A percentile compares a stretch with the other conserved stretches of the same genome.
These are phyloP conservation scores for Chionoecetes opilio DNA, from an alignment of 1,140 invertebrate genomes.

Conservation along the genomic window DNA sequence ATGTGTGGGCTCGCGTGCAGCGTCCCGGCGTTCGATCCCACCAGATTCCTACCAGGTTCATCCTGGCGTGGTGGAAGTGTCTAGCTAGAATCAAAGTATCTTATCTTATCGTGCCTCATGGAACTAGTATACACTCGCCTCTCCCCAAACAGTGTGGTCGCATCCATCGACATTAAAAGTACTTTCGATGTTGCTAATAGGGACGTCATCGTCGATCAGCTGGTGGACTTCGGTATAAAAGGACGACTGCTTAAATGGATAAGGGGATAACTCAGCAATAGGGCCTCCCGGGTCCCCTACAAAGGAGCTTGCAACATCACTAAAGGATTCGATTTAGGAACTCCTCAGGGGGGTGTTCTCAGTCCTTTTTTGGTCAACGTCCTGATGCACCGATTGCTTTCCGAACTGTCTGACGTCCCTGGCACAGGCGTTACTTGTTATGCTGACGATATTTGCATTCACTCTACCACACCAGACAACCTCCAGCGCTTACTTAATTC, in stretches of 20 bases:
- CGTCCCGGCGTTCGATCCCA: too few relatives aligned
- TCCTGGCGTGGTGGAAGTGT: too few relatives aligned
- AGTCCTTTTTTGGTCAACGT: background rate
- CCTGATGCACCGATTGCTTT: background rate
- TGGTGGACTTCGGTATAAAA: background rate
- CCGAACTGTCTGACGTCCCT: background rate
- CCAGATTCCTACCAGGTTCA: too few relatives aligned
- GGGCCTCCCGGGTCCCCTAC: background rate
- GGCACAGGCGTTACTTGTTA: background rate
- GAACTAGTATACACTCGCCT: conserved; percentile 9
- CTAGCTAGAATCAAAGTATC: too few relatives aligned
- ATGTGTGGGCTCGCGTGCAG: too few relatives aligned
- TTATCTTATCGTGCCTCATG: too few relatives aligned
- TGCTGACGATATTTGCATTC: background rate
- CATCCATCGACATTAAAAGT: background rate
- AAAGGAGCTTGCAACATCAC: background rate
- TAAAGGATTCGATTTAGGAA: background rate
- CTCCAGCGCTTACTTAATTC: background rate
- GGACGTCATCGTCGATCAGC: background rate
- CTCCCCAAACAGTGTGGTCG: background rate
- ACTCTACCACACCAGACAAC: background rate
- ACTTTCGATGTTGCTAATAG: conserved; percentile 14
- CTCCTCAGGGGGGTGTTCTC: conserved; percentile 16
- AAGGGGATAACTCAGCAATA: background rate
- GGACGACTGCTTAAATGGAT: background rate